Percentiles rank a stretch among this genome's conserved stretches.
These are phyloP conservation scores for Folsomia manolachei DNA, from an alignment of 2,888 invertebrate species.

Conservation along the genomic window DNA sequence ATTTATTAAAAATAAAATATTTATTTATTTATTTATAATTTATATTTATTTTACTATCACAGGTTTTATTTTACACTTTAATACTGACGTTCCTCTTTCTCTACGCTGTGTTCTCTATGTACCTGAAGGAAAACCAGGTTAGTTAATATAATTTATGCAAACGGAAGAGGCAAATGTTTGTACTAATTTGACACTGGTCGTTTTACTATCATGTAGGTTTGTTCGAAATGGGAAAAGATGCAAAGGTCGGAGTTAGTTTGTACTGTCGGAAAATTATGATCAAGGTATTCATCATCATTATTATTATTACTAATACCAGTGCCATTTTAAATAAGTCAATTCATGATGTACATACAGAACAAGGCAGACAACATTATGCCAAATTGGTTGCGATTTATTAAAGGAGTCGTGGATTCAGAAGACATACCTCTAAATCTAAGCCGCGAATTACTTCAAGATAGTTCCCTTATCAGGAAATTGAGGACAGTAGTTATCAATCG, in stretches of 20 bases:
- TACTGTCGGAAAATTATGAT: constrained; percentile 92
- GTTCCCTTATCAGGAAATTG: constrained; percentile 82
- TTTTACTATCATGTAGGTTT: constrained; percentile 67
- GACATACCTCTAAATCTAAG: constrained; percentile 97
- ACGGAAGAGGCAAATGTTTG: no score
- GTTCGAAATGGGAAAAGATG: constrained; percentile 84
- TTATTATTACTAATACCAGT: no score
- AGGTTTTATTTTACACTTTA: constrained; percentile 85
- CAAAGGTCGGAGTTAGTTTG: constrained; percentile 78
- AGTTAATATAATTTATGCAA: no score
- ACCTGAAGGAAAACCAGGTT: constrained; percentile 83
- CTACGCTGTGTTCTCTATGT: constrained; percentile 88
- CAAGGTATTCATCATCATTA: no score
- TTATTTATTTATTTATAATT: no score
- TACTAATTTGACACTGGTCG: constrained; percentile 2
- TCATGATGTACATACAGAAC: no score
- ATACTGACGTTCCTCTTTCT: constrained; percentile 86
- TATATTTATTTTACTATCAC: no score
- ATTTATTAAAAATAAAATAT: no score
- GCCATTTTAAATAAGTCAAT: no score
- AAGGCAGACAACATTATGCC: constrained; percentile 87
- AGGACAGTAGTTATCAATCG: constrained; percentile 78
- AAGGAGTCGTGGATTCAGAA: constrained; percentile 97
- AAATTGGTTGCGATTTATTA: constrained; percentile 91
- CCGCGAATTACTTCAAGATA: constrained; percentile 91